Percentiles rank a stretch among this genome's conserved stretches.
Conservation (phyloP, 2,888 invertebrate species). For the Zhengitettix transpicula region DNA sequence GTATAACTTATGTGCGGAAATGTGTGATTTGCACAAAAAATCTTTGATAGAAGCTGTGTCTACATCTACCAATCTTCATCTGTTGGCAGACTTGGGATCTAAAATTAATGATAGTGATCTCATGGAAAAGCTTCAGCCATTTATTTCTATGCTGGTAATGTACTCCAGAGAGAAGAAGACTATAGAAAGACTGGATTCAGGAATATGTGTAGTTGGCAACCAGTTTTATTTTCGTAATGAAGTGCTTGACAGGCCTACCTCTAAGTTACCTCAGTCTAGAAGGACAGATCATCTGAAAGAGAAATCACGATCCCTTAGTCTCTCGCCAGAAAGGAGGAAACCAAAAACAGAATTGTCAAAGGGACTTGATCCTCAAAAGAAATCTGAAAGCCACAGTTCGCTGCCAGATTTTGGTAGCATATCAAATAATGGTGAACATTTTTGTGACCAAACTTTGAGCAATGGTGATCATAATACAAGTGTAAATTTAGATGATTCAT, state of each 20-base stretch:
- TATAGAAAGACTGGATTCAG: constrained; percentile 33
- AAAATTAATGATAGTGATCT: constrained; percentile 11
- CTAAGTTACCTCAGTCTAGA: neutral
- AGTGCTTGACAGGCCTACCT: constrained; percentile 1
- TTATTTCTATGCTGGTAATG: constrained; percentile 28
- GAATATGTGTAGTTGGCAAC: constrained; percentile 37
- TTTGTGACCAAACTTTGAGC: too few relatives aligned
- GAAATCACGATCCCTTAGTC: constrained; percentile 5
- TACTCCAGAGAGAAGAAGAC: constrained; percentile 25
- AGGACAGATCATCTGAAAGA: constrained; percentile 1
- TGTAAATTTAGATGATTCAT: too few relatives aligned
- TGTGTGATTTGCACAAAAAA: constrained; percentile 36
- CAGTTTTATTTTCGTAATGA: constrained; percentile 12
- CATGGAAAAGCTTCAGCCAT: constrained; percentile 21
- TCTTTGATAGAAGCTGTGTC: constrained; percentile 28
- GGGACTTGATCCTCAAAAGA: neutral
- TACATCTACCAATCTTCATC: constrained; percentile 18
- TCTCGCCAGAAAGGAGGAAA: constrained; percentile 2
- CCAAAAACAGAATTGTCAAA: neutral
- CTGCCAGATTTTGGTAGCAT: constrained; percentile 4
- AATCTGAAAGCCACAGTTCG: constrained; percentile 4
- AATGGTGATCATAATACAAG: too few relatives aligned
- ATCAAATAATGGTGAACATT: neutral
- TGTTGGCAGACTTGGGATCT: constrained; percentile 9
- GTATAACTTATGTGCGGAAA: constrained; percentile 39